Conservation (phyloP, 2,113 vertebrate genomes). For the Gavialis gangeticus region DNA sequence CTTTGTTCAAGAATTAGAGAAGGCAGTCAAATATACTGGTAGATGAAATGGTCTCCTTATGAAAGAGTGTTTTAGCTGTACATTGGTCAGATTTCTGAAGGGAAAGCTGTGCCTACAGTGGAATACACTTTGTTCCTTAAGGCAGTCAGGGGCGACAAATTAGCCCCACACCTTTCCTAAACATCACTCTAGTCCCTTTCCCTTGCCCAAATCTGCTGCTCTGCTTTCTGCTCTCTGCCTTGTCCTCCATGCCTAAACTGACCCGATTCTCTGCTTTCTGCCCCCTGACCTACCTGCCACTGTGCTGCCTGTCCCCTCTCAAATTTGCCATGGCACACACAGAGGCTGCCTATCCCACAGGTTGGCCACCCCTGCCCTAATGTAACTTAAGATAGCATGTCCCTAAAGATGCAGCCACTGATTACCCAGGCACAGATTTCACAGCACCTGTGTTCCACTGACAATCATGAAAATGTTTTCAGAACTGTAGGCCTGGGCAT, state of each 20-base stretch:
- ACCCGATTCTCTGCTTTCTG: no score
- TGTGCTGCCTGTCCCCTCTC: no score
- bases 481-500: not conserved
- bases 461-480: not conserved
- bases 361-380: not conserved
- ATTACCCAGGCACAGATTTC: not conserved
- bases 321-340: no score
- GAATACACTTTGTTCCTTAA: not conserved
- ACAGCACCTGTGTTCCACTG: accelerated
- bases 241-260: no score
- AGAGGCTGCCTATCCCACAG: no score
- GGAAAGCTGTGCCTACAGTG: not conserved
- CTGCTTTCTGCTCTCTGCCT: no score
- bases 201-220: no score
- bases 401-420: not conserved
- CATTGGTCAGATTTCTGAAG: not conserved
- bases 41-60: not conserved
- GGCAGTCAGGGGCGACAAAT: no score
- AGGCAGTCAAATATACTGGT: not conserved
- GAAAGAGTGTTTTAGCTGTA: not conserved
- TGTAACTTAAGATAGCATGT: not conserved
- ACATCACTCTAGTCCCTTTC: no score
- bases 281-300: no score
- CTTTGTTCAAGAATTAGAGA: not conserved
- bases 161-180: no score